Evolutionary conservation across 2,888 invertebrate genomes (phyloP), one percentile per base, ranked within the genome.

Genomic region (Pachliopta kotzebuea): DNA sequence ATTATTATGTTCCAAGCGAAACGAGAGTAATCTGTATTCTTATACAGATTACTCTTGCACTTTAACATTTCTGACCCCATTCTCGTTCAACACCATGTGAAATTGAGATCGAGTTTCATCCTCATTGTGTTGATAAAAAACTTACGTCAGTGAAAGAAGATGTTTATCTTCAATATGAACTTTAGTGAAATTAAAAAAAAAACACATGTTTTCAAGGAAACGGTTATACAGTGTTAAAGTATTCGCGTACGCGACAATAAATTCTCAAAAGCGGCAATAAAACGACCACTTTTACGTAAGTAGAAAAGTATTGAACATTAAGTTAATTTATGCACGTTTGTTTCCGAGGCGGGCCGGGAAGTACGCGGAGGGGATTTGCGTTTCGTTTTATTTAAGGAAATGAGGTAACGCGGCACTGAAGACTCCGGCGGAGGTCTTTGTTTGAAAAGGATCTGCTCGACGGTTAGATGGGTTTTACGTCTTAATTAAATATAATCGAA

Each of bases 321-420:
- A 88, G 78, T 84, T 88, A 89, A 90, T 90, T 90, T 89, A 89
- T 90, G 88, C 88, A 83, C 84, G 84, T 86, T 86, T 85, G 87
- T 86, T 84, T 81, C 84, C 79, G 78, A 79, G 80, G 80, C 78
- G 78, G 37, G 80, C 75, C 78, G 76, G 77, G 78, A 78, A 76
- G 70, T 76, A 78, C 81, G 79, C 78, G 80, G 77, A 78, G 78
- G 79, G 85, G 84, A 84, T 85, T 87, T 84, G 81, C 80, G 76
- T 82, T 81, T 79, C 76, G 65, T 65, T 65, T 65, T 54, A 64
- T 78, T 73, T 70, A 67, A 74, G 76, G 74, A 81, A 85, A 83
- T 83, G 77, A 81, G 79, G 80, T 81, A 84, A 79, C 76, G 77
- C 20, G 24, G 21, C 50, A 55, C 52, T 53, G 49, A 60, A 64